Base-by-base conservation (phyloP, 2,113 vertebrate genomes). In the Nerophis ophidion region DNA sequence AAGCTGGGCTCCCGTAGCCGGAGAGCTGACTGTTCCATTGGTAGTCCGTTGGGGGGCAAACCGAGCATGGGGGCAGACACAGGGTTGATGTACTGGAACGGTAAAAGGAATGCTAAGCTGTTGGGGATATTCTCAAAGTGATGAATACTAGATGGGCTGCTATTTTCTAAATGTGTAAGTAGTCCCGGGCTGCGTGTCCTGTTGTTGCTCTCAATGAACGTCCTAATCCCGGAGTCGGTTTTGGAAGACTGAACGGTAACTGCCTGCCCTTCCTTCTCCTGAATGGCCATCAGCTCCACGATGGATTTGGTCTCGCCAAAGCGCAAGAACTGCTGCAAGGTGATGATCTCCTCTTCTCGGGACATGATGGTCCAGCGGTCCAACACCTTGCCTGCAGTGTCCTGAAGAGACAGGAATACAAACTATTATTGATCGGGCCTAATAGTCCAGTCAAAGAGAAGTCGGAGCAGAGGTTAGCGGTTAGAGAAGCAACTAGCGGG, bases 321-420 rank as follows among this genome's bases (percentile, higher is more conserved):
- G 85, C 97, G 93, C 79, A 99, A 84, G 86, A 98, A 99, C 87
- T 99, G 96, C 92, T 99, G 97, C 83, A 99, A 93, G 89, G 97
- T 99, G 89, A 99, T 99, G 88, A 99, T 99, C 89, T 99, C 97
- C 76, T 99, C 97, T 93, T 99, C 97, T 82, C 96, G 90, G 81
- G 96, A 98, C 97, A 99, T 99, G 89, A 99, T 99, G 87, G 92
- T 92, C 97, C 97, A 99, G 83, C 97, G 95, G 91, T 99, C 97
- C 89, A 99, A 89, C 87, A 99, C 96, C 90, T 99, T 99, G 92
- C 97, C 96, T 83, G 95, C 96, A 93, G 95, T 90, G 89, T 98
- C 97, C 96, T 98, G 90, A 79, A 70, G 68, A 82, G 69, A 94
- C 87, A 94, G 90, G 94, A 86, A 92, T 81, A 91, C 53, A 91